phyloP scores from a whole-genome alignment of 2,888 invertebrate genomes.

The Harpagoxenus sublaevis region DNA sequence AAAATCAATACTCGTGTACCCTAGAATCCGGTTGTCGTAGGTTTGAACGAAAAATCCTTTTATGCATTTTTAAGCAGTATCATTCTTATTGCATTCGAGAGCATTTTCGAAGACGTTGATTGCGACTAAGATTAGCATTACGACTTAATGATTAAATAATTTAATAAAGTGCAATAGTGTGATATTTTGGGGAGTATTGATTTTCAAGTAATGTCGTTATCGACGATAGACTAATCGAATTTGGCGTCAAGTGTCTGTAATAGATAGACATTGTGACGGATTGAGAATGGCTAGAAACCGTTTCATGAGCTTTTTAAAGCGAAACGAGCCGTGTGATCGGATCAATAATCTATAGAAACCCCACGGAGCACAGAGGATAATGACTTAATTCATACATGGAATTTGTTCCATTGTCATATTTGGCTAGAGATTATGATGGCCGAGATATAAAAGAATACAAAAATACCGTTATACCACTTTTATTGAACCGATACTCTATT shows the following conservation, averaged over 20 bases:
- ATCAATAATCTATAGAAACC: conserved; percentile 76
- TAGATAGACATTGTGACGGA: conserved; percentile 35
- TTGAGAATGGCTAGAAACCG: conserved; percentile 73
- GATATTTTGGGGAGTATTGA: background rate
- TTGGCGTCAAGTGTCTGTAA: conserved; percentile 48
- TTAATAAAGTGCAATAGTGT: conserved; percentile 16
- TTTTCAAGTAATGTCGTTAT: conserved; percentile 13
- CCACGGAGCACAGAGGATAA: conserved; percentile 76
- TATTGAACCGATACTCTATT: conserved; percentile 10
- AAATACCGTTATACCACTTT: conserved; percentile 57
- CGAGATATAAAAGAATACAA: conserved; percentile 30
- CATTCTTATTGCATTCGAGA: background rate
- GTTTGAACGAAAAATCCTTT: conserved; percentile 59
- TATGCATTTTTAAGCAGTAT: background rate
- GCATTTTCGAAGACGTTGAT: background rate
- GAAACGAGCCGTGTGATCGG: conserved; percentile 77
- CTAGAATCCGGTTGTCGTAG: conserved; percentile 69
- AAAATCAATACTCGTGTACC: conserved; percentile 71
- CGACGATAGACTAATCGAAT: conserved; percentile 63
- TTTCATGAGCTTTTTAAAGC: conserved; percentile 72
- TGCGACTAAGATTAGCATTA: background rate
- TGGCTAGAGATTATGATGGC: conserved; percentile 11
- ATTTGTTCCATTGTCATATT: conserved; percentile 26
- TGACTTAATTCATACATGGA: conserved; percentile 76
- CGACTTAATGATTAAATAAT: background rate